A percentile compares a stretch with the other conserved stretches of the same genome.
Evolutionary conservation across 2,888 invertebrate species (phyloP).

Genomic region (Andrena chrysosceles): DNA sequence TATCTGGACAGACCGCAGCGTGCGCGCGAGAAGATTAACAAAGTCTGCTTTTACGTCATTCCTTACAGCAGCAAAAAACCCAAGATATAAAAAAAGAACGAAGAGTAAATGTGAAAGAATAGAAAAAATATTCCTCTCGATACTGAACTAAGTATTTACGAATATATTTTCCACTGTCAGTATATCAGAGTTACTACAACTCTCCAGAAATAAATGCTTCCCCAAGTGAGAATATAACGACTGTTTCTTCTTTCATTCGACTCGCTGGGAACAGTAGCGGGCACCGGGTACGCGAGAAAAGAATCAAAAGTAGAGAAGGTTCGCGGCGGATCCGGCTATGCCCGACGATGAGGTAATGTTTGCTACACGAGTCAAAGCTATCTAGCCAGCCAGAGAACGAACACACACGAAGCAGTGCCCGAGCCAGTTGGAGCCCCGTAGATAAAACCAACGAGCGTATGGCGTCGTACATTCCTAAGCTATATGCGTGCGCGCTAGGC

Average conservation of each 20-base stretch:
- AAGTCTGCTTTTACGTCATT: constrained; percentile 33
- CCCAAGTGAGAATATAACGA: no score
- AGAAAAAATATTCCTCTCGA: not conserved
- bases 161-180: no score
- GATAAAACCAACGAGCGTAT: constrained; percentile 63
- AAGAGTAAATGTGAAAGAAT: not conserved
- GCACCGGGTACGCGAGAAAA: constrained; percentile 39
- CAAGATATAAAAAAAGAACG: not conserved
- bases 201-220: not conserved
- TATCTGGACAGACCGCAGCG: constrained; percentile 38
- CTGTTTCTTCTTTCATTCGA: not conserved
- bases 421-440: constrained; percentile 56
- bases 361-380: constrained; percentile 69
- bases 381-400: constrained; percentile 61
- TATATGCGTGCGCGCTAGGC: constrained; percentile 46
- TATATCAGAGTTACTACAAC: not conserved
- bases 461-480: constrained; percentile 58
- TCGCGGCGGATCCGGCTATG: constrained; percentile 75
- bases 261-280: constrained; percentile 1
- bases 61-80: constrained; percentile 8
- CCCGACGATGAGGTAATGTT: constrained; percentile 74
- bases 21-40: constrained; percentile 44
- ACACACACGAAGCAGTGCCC: constrained; percentile 52
- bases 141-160: not conserved
- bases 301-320: constrained; percentile 73